Evolutionary conservation across 2,113 vertebrate species (phyloP), one percentile per base, ranked within the genome.

Genomic region (Anoura caudifer): DNA sequence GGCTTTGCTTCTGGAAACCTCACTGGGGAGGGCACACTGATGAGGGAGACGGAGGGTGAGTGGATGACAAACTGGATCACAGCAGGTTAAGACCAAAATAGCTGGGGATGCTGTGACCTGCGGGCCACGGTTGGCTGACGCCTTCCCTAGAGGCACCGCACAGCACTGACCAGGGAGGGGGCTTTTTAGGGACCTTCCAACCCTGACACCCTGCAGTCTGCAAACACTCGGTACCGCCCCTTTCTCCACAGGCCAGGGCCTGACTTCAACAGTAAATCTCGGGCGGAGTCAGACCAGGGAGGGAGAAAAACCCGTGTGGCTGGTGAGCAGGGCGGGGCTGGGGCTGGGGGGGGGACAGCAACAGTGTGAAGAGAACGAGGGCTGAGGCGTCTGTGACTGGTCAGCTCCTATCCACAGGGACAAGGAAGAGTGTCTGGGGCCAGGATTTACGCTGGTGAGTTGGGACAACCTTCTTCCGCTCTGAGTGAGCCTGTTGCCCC

Each of bases 401-500:
- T 2, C 2, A 38, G 19, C 50, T 47, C 61, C 50, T 1, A 31
- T 1, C 84, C 72, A 8, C 65, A 0, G n/a, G 70, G 56, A 38
- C n/a, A 4, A 52, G 0, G 5, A 28, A 24, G 41, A 36, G 45
- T 4, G 17, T 43, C 70, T 22, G 6, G 41, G 70, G 38, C 43
- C 41, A 24, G 41, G 67, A 26, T 12, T 22, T 8, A 4, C n/a
- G n/a, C n/a, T 3, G 54, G 14, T 33, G 36, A 61, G 28, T 22
- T 0, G 8, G 83, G 33, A 14, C 8, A 1, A 13, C 36, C 9
- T 33, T 33, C 5, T 1, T 20, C 76, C 72, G 56, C 52, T 38
- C 69, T 33, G 31, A 54, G 33, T 4, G 45, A 45, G 72, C 43
- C 20, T 20, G 3, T 3, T 7, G 19, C 16, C 5, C 17, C 84